Evolutionary conservation across 2,888 invertebrate species (phyloP).

Genomic region (Conops quadrifasciatus): DNA sequence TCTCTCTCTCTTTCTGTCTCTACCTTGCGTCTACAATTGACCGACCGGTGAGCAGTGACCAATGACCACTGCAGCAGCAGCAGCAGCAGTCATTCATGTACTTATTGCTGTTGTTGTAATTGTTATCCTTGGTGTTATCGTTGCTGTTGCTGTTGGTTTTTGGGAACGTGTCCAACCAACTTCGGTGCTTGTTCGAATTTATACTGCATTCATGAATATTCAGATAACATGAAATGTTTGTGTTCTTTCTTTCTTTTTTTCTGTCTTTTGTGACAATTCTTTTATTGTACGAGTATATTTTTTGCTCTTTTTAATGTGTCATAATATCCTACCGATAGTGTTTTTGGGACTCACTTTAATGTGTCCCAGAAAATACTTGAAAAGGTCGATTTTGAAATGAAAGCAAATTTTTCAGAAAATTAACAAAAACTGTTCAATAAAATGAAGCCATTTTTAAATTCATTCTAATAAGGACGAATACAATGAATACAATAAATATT

Average conservation of each 20-base stretch:
- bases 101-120: neutral
- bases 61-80: conserved; percentile 3
- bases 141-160: neutral
- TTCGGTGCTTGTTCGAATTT: conserved; percentile 12
- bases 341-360: neutral
- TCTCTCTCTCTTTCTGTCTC: neutral
- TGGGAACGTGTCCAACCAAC: neutral
- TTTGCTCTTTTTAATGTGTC: neutral
- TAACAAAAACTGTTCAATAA: no score
- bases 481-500: no score
- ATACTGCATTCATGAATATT: conserved; percentile 9
- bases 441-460: no score
- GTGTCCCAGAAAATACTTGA: neutral
- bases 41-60: neutral
- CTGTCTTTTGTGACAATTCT: neutral
- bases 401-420: no score
- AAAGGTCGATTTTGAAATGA: no score
- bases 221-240: neutral
- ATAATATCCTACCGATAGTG: neutral
- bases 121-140: neutral
- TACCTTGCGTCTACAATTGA: no score
- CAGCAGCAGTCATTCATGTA: neutral
- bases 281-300: neutral
- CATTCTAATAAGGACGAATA: no score
- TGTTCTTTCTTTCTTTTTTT: neutral